A percentile compares a stretch with the other conserved stretches of the same genome.
Evolutionary conservation across 2,888 invertebrate genomes (phyloP).

Genomic region (Cheilosia variabilis): DNA sequence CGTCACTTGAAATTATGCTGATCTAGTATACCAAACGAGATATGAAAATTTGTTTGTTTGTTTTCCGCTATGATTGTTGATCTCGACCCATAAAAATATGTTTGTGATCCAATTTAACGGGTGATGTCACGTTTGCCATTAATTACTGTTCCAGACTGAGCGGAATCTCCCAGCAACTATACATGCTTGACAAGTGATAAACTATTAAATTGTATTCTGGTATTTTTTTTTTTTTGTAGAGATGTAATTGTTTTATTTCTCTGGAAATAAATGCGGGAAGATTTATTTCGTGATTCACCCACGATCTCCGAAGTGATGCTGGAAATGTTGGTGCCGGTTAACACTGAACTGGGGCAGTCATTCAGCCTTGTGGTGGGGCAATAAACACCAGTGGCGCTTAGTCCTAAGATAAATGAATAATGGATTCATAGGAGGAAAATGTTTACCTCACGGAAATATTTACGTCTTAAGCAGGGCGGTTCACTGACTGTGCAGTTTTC

Average conservation of each 20-base stretch:
- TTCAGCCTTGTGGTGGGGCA: neutral
- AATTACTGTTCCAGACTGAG: slow-evolving; percentile 57
- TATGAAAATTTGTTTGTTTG: neutral
- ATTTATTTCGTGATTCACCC: slow-evolving; percentile 31
- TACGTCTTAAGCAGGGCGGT: slow-evolving; percentile 23
- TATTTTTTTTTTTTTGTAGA: neutral
- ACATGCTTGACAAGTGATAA: neutral
- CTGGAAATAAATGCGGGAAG: neutral
- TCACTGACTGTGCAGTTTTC: slow-evolving; percentile 23
- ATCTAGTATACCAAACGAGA: neutral
- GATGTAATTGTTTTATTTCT: slow-evolving; percentile 6
- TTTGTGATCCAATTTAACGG: slow-evolving; percentile 65
- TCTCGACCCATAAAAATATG: slow-evolving; percentile 38
- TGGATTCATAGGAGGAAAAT: slow-evolving; percentile 29
- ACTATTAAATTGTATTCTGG: slow-evolving; percentile 2
- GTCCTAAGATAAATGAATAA: slow-evolving; percentile 22
- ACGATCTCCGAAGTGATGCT: slow-evolving; percentile 20
- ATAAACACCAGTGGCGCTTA: slow-evolving; percentile 29
- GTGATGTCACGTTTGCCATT: slow-evolving; percentile 63
- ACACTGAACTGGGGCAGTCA: slow-evolving; percentile 6
- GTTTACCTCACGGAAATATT: slow-evolving; percentile 49
- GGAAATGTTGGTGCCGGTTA: slow-evolving; percentile 12
- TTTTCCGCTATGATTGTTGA: slow-evolving; percentile 21
- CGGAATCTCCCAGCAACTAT: neutral
- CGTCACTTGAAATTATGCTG: slow-evolving; percentile 27